phyloP scores from a whole-genome alignment of 2,888 invertebrate genomes.

The Ceriagrion tenellum region DNA sequence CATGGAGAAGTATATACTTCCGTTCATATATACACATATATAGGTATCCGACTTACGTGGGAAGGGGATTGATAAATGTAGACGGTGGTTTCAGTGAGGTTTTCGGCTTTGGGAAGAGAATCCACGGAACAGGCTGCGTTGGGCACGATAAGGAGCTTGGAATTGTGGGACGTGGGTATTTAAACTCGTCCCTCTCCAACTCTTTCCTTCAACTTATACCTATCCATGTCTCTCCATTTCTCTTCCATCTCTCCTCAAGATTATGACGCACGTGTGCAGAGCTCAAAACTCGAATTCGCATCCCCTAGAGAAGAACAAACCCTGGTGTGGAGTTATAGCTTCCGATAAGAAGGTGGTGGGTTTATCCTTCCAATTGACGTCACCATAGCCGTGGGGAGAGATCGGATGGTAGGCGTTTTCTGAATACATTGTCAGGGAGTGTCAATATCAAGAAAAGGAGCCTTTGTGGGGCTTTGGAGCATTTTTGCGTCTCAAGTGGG shows the following conservation, averaged over 20 bases:
- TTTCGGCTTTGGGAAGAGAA: neutral
- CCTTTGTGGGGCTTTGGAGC: neutral
- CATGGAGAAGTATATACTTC: neutral
- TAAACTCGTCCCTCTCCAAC: neutral
- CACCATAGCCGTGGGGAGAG: neutral
- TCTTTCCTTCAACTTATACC: neutral
- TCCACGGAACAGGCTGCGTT: neutral
- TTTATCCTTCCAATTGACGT: slow-evolving; percentile 11
- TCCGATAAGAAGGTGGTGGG: neutral
- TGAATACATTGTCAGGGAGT: neutral
- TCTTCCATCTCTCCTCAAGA: neutral
- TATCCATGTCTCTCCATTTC: neutral
- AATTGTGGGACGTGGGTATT: neutral
- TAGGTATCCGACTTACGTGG: too few species aligned
- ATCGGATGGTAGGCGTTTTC: neutral
- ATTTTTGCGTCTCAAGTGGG: neutral
- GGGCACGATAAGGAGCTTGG: neutral
- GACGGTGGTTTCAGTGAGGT: neutral
- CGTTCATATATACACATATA: neutral
- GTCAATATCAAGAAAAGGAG: neutral
- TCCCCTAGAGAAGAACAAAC: neutral
- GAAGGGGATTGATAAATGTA: too few species aligned
- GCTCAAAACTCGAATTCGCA: neutral
- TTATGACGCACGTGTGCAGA: neutral
- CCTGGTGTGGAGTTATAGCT: neutral